These are phyloP conservation scores for Tapirus terrestris DNA, from an alignment of 2,113 vertebrate genomes.

Conservation along the genomic window DNA sequence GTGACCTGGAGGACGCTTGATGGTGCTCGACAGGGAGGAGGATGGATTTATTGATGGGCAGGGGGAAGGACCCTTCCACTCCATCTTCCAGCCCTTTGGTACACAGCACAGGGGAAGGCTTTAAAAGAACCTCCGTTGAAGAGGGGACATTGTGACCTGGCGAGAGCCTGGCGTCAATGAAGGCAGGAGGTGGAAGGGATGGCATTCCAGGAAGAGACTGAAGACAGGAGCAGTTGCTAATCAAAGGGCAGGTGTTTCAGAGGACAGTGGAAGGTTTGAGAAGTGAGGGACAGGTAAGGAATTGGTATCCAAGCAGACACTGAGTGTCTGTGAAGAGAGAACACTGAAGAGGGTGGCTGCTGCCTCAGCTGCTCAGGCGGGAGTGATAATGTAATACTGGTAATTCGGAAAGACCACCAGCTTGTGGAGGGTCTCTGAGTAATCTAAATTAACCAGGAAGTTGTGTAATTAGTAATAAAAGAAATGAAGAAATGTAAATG, in stretches of 20 bases:
- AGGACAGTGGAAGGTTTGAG: not conserved
- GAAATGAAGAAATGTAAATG: slow-evolving; percentile 27
- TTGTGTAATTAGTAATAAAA: slow-evolving; percentile 31
- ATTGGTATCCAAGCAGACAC: accelerated
- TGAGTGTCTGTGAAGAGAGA: not conserved
- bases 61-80: not conserved
- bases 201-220: too few species aligned
- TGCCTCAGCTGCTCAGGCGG: accelerated
- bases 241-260: not conserved
- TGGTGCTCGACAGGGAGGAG: not conserved
- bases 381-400: accelerated
- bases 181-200: not conserved
- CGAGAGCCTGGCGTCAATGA: not conserved
- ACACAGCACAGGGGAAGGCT: not conserved
- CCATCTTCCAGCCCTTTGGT: not conserved
- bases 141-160: too few species aligned
- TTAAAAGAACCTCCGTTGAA: accelerated
- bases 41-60: accelerated
- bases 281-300: not conserved
- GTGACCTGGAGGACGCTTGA: too few species aligned
- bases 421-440: not conserved
- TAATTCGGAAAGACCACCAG: not conserved
- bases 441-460: not conserved
- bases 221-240: accelerated
- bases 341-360: accelerated